Evolutionary conservation across 2,113 vertebrate genomes (phyloP).

Genomic region (Strigops habroptila): DNA sequence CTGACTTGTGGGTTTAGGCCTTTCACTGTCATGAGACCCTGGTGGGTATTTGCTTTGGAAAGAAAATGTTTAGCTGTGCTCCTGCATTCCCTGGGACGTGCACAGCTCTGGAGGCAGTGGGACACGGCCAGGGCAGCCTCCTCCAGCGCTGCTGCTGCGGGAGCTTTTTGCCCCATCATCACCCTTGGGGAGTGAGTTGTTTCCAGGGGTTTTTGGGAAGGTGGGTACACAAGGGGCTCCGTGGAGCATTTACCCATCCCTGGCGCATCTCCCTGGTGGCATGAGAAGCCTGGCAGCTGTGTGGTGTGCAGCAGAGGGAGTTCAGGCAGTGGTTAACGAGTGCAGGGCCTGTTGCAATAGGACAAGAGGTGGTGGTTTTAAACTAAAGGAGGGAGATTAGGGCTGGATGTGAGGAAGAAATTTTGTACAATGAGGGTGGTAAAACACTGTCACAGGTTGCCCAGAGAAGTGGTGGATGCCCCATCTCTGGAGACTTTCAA

Average conservation of each 20-base stretch:
- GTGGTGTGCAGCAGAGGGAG: background rate
- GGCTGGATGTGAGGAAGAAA: background rate
- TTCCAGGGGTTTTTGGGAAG: background rate
- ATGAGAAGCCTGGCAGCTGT: background rate
- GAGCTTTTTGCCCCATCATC: background rate
- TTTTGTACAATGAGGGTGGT: background rate
- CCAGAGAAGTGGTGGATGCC: background rate
- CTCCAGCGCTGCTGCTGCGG: background rate
- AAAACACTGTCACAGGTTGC: background rate
- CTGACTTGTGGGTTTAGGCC: background rate
- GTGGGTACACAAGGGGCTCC: fast-evolving
- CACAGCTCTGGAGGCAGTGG: background rate
- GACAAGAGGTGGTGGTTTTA: background rate
- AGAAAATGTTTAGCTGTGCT: background rate
- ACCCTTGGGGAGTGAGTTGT: background rate
- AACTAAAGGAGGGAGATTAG: background rate
- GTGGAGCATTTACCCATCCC: background rate
- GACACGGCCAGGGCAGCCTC: background rate
- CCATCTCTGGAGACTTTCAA: background rate
- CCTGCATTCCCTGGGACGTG: background rate
- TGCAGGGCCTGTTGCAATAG: background rate
- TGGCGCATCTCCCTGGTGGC: background rate
- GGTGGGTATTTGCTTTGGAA: background rate
- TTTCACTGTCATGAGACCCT: background rate
- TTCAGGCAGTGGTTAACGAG: background rate